A percentile compares a stretch with the other conserved stretches of the same genome.
Evolutionary conservation across 2,113 vertebrate genomes (phyloP).

Genomic region (Oxyruncus cristatus): DNA sequence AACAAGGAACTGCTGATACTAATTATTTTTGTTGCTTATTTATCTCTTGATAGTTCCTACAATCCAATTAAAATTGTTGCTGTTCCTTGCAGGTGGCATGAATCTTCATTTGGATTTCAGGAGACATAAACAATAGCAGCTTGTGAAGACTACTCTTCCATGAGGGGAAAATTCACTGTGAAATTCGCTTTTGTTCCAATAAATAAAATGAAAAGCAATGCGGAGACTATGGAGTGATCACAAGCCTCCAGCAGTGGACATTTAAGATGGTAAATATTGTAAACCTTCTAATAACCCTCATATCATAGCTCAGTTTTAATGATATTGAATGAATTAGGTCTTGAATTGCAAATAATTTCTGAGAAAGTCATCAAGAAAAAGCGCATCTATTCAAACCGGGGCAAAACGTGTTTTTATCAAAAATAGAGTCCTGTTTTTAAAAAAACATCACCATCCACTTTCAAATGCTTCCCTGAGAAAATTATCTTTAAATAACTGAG

Average conservation of each 20-base stretch:
- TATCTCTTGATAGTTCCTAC: neutral
- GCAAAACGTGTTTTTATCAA: neutral
- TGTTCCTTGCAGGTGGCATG: neutral
- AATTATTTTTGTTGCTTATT: neutral
- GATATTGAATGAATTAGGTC: neutral
- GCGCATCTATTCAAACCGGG: accelerated
- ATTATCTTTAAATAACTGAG: neutral
- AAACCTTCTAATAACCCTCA: neutral
- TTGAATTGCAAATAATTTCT: neutral
- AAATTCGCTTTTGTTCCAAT: neutral
- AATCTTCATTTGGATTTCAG: neutral
- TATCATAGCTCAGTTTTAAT: neutral
- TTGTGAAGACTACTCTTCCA: neutral
- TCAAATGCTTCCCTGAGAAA: conserved; percentile 3
- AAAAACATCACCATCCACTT: neutral
- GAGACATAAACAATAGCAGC: neutral
- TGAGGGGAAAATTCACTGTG: neutral
- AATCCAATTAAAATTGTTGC: neutral
- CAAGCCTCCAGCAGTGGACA: neutral
- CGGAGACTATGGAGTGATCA: neutral
- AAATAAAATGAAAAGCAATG: neutral
- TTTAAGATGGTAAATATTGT: neutral
- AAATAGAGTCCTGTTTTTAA: neutral
- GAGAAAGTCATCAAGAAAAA: neutral
- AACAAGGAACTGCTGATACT: neutral